Evolutionary conservation across 2,797 vertebrate genomes (phyloP), one percentile per base, ranked within the genome.

Genomic region (Strix occidentalis): DNA sequence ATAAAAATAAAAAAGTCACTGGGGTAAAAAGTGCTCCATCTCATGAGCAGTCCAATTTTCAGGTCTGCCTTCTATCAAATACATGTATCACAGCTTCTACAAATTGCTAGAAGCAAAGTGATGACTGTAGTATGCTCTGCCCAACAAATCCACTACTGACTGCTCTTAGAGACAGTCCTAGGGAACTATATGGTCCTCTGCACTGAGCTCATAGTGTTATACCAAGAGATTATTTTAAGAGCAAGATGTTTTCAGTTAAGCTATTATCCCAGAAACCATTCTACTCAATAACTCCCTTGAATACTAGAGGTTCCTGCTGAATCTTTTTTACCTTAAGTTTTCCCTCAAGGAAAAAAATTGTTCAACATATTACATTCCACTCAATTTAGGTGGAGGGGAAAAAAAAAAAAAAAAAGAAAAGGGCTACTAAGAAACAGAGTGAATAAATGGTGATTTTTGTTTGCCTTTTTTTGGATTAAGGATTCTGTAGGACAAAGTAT

Each of bases 131-230:
- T 10, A 9, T 7, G 1, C 11, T 23, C 48, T 71, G n/a, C 28
- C 39, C 77, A 63, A 14, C 12, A 14, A 0, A 18, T 8, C 45
- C 45, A 21, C 20, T 76, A 18, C 65, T 37, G 50, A 3, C 13
- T 64, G 21, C 48, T 54, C 68, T 26, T 20, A 60, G 13, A 53
- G 10, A 23, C 5, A 57, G 61, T 28, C 45, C 37, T 9, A 6
- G 7, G 53, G 25, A 87, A 0, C 28, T 51, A 3, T 16, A 31
- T 5, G 9, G 2, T 18, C 29, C 74, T 45, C 64, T 64, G 16
- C 58, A 50, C 54, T 0, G 0, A 63, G 10, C 16, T 7, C 1
- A 0, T 5, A 35, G 14, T 19, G 5, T 17, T n/a, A 31, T 19
- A 66, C 3, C 35, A 66, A 41, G 41, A 61, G 17, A 16, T 71